Evolutionary conservation across 2,113 vertebrate genomes (phyloP), one percentile per base, ranked within the genome.

Genomic region (Cheirogaleus medius): DNA sequence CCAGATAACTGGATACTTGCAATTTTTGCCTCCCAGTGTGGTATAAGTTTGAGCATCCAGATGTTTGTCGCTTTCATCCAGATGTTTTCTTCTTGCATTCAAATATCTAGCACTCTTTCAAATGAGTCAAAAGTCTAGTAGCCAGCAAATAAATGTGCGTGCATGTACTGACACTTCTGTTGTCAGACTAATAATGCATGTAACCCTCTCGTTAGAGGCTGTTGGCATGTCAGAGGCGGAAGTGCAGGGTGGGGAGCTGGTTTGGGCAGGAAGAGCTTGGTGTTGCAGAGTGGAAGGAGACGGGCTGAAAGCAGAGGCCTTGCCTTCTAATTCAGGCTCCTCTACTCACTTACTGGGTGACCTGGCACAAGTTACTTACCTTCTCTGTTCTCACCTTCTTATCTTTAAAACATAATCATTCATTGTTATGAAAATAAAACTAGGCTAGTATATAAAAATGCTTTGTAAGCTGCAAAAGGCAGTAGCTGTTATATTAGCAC

Each of bases 51-150:
- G 54, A 66, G 74, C 32, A 87, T 52, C 91, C 95, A 94, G 96
- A 95, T 96, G 87, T 94, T 47, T 63, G 23, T 9, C 74, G 52
- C 76, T 90, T 94, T 52, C 66, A 84, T 80, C 81, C 93, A 95
- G 94, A 94, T 96, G 78, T 39, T 90, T 82, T 60, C 37, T 91
- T 83, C 88, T 74, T 74, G 73, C 44, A 78, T 78, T 73, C 93
- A 95, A 94, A 96, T 78, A 60, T 74, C 77, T 95, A 74, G 78
- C 71, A 74, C 37, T 86, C 87, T 94, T 91, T 85, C 42, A 42
- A 91, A 74, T 52, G 25, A 23, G 34, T 6, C 54, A 39, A n/a
- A 91, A 91, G 77, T 95, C 91, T 86, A 76, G 47, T 86, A 64
- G 44, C 56, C 60, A 58, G 63, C 71, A 86, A 82, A 77, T 42